These are phyloP conservation scores for Notiomystis cincta DNA, from an alignment of 2,113 vertebrate genomes.

Conservation along the genomic window DNA sequence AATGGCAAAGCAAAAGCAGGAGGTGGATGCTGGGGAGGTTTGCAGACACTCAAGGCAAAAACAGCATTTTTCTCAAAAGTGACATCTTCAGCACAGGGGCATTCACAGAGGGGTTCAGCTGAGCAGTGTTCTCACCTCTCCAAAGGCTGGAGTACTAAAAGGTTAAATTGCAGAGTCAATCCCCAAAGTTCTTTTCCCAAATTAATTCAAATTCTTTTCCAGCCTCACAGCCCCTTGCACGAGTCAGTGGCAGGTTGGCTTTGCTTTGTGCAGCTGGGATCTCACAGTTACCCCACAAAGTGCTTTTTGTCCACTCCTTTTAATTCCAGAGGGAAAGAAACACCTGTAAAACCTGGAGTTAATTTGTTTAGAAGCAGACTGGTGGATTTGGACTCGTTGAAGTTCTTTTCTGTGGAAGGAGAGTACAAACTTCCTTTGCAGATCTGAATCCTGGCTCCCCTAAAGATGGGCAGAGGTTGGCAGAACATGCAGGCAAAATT, in stretches of 20 bases:
- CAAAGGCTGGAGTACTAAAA: not conserved
- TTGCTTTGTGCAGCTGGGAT: not conserved
- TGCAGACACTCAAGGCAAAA: not conserved
- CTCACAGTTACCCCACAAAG: not conserved
- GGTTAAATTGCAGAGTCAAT: not conserved
- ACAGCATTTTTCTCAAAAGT: not conserved
- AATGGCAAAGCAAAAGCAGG: not conserved
- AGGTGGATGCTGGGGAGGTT: not conserved
- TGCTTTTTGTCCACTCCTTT: not conserved
- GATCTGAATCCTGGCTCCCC: not conserved
- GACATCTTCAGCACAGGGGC: not conserved
- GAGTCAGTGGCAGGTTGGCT: accelerated
- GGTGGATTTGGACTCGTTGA: not conserved
- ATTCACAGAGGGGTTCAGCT: not conserved
- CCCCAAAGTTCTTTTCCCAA: not conserved
- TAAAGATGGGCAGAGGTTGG: not conserved
- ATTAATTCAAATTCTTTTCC: not conserved
- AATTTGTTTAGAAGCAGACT: not conserved
- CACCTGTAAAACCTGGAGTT: not conserved
- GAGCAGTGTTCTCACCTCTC: not conserved
- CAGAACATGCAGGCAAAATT: not conserved
- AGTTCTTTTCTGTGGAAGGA: not conserved
- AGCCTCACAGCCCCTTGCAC: accelerated
- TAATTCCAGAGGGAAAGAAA: not conserved
- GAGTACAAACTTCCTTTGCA: not conserved